Percentiles rank a stretch among this genome's conserved stretches.
Conservation (phyloP, 1,140 invertebrate genomes). For the Apis florea region DNA sequence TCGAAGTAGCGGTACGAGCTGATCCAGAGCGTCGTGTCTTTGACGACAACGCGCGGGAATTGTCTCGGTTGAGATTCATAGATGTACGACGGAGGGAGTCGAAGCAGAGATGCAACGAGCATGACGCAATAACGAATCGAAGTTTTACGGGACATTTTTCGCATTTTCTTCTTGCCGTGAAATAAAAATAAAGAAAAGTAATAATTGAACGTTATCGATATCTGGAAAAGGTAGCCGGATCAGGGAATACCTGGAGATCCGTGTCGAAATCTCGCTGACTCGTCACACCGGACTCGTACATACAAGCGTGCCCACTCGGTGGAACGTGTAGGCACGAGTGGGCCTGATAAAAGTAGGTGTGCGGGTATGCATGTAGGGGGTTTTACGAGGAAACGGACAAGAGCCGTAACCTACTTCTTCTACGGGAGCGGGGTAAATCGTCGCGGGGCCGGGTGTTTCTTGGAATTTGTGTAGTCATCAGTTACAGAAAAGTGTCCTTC, state of each 20-base stretch:
- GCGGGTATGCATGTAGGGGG: conserved; percentile 56
- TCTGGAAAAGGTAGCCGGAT: conserved; percentile 59
- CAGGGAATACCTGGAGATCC: conserved; percentile 66
- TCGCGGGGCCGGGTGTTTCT: conserved; percentile 29
- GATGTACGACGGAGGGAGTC: too few relatives aligned
- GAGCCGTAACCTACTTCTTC: conserved; percentile 63
- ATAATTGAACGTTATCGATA: not conserved
- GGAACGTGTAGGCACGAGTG: conserved; percentile 46
- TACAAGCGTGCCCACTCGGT: conserved; percentile 38
- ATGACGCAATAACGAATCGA: too few relatives aligned
- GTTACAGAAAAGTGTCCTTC: conserved; percentile 2
- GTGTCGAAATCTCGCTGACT: conserved; percentile 74
- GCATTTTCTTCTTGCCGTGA: too few relatives aligned
- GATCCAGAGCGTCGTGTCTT: too few relatives aligned
- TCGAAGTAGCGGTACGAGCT: too few relatives aligned
- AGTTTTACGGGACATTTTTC: too few relatives aligned
- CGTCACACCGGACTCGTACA: conserved; percentile 56
- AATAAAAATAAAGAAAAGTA: too few relatives aligned
- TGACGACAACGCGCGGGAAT: too few relatives aligned
- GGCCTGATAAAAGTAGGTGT: conserved; percentile 55
- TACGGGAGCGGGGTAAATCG: conserved; percentile 11
- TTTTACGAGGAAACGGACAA: conserved; percentile 61
- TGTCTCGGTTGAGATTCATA: too few relatives aligned
- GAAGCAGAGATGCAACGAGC: too few relatives aligned
- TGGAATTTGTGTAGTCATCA: conserved; percentile 65